Evolutionary conservation across 2,888 invertebrate genomes (phyloP).

Genomic region (Brachylomia viminalis): DNA sequence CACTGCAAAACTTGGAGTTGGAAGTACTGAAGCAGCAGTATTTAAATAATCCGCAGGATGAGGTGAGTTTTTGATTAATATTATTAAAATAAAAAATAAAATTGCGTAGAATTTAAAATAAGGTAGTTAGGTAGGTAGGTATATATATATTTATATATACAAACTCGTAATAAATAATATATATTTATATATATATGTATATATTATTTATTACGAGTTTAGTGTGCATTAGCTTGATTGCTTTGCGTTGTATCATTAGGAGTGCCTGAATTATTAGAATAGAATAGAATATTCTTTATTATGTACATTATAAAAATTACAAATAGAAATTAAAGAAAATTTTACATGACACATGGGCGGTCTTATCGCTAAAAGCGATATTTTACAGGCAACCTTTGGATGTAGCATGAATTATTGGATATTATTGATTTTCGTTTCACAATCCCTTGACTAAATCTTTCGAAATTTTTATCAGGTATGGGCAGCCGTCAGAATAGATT

Average conservation of each 20-base stretch:
- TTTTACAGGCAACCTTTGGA: too few relatives aligned
- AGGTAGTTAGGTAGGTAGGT: too few relatives aligned
- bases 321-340: too few relatives aligned
- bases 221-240: neutral
- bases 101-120: neutral
- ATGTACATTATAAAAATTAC: too few relatives aligned
- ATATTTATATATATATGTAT: too few relatives aligned
- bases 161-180: too few relatives aligned
- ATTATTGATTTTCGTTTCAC: constrained; percentile 6
- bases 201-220: neutral
- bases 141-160: too few relatives aligned
- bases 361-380: too few relatives aligned
- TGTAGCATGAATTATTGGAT: too few relatives aligned
- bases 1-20: constrained; percentile 92
- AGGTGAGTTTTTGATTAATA: constrained; percentile 75
- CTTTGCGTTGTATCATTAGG: neutral
- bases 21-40: constrained; percentile 89
- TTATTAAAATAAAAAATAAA: neutral
- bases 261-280: constrained; percentile 28
- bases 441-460: neutral
- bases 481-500: neutral
- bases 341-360: too few relatives aligned
- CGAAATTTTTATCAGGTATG: neutral
- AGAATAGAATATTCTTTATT: too few relatives aligned
- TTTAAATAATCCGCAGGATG: constrained; percentile 78